Evolutionary conservation across 1,140 invertebrate genomes (phyloP), one percentile per base, ranked within the genome.

Genomic region (Pygmarrhopalites habei): DNA sequence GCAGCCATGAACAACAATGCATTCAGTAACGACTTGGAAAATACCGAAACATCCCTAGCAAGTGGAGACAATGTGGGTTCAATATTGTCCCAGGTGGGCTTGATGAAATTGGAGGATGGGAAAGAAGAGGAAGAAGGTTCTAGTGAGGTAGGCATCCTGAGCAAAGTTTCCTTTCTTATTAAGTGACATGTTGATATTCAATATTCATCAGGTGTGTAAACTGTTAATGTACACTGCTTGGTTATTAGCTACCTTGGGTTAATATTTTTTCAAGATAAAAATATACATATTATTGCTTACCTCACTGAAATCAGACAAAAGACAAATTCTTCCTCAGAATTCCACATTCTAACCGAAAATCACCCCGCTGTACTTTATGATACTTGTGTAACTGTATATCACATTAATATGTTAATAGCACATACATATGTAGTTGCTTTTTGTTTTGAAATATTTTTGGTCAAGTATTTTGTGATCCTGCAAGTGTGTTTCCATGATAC

Each of bases 51-150:
- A 1, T 26, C 28, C 28, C 12, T 52, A 3, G 26, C 56, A 21
- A 26, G 29, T 52, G 39, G 59, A n/a, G 66, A 68, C n/a, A 70
- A 67, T 49, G 69, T 68, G 19, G 23, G 66, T 26, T 63, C 64
- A n/a, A 67, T 70, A 46, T 57, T 68, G 23, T 64, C 66, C 2
- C 66, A 71, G 47, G 66, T 72, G 7, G 68, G 58, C 0, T 71
- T 64, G 21, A 70, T 72, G 68, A 59, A 62, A 23, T 49, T 70
- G 29, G 69, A 71, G 61, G 68, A 72, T 47, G 58, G 60, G 25
- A 66, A 64, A 25, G 66, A 71, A 55, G 58, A 58, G 25, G 68
- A 64, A 25, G 66, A 71, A 55, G 41, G 51, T 49, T 55, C 60
- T 21, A 58, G 52, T 32, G 64, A 63, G 67, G 67, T 66, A 41